Evolutionary conservation across 2,113 vertebrate species (phyloP), one percentile per base, ranked within the genome.

Genomic region (Catharus minimus): DNA sequence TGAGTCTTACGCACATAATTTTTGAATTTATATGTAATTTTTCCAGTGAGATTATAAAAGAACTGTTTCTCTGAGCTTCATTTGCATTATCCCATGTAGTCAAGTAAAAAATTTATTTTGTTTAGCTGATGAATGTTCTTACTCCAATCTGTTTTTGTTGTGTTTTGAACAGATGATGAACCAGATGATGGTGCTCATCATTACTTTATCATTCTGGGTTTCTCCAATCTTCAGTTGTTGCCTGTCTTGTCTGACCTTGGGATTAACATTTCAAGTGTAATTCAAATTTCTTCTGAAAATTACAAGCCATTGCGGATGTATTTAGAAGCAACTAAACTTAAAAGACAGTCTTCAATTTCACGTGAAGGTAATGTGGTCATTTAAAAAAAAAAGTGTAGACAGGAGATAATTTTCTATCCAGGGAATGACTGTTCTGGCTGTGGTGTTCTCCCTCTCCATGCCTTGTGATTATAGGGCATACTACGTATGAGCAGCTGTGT

Each of bases 151-250:
- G 38, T 0, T 83, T 85, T 82, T 67, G 68, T 64, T 90, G 64
- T 92, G 13, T 94, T 94, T 95, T 95, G 67, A 83, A 78, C 95
- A 99, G 99, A 99, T 56, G 99, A 99, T 86, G 99, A 99, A 95
- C 99, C 99, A 79, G 98, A 98, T 21, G 98, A 98, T 60, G 99
- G 99, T 66, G 98, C 98, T 83, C 98, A 99, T 43, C 97, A 97
- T 95, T 99, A 99, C 95, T 94, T 99, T 93, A 96, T 99, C 74
- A 90, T 99, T 32, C 61, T 98, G 92, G 98, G 98, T 81, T 99
- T 99, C 90, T 88, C 98, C 60, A 97, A 98, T 84, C 98, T 97
- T 28, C 97, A 98, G 65, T 95, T 99, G 21, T 92, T 99, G 60
- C 92, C 87, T 7, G 94, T 97, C 23, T 97, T 99, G 72, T 94